These are phyloP conservation scores for Aplocera efformata DNA, from an alignment of 2,888 invertebrate genomes.

Conservation along the genomic window DNA sequence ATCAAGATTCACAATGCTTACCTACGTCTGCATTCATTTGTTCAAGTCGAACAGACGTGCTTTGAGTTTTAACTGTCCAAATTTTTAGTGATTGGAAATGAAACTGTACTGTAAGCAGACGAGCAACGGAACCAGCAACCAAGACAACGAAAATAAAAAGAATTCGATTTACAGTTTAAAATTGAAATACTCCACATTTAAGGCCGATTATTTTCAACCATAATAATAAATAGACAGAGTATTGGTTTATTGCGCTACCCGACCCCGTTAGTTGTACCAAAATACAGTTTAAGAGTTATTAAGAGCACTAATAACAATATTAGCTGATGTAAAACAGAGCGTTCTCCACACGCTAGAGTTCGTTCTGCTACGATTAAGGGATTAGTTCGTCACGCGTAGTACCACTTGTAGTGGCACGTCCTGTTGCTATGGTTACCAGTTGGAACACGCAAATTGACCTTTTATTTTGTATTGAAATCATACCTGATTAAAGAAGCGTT, in stretches of 20 bases:
- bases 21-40: constrained; percentile 20
- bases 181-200: neutral
- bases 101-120: constrained; percentile 8
- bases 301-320: constrained; percentile 39
- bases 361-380: constrained; percentile 69
- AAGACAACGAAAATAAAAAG: constrained; percentile 3
- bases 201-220: no score
- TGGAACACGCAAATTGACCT: constrained; percentile 10
- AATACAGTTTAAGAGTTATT: constrained; percentile 51
- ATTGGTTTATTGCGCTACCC: constrained; percentile 43
- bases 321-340: constrained; percentile 64
- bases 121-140: constrained; percentile 8
- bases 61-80: constrained; percentile 27
- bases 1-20: constrained; percentile 22
- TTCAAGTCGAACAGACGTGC: constrained; percentile 24
- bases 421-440: constrained; percentile 40
- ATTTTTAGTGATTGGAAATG: constrained; percentile 24
- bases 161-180: constrained; percentile 9
- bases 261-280: constrained; percentile 28
- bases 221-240: constrained; percentile 39
- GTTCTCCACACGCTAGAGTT: constrained; percentile 47
- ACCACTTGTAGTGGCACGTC: constrained; percentile 43
- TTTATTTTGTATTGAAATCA: constrained; percentile 15
- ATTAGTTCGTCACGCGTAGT: constrained; percentile 55
- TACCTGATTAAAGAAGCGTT: constrained; percentile 75